phyloP scores from a whole-genome alignment of 2,113 vertebrate species.

The Steatornis caripensis region DNA sequence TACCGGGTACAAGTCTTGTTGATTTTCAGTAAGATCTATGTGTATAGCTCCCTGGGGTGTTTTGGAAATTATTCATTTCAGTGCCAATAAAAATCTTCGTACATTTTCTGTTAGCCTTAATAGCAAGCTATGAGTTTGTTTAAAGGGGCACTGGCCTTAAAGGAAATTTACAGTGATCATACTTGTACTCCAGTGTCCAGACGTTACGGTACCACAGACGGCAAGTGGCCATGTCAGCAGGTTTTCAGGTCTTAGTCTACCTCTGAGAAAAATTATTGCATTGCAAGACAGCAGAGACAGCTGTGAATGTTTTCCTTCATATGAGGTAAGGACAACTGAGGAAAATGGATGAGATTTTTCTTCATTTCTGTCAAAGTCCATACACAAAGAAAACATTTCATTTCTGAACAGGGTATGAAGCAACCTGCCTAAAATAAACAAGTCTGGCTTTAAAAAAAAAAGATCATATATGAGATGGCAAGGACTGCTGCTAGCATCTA shows the following conservation, averaged over 20 bases:
- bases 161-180: not conserved
- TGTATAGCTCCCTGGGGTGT: not conserved
- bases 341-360: constrained; percentile 60
- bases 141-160: not conserved
- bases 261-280: constrained; percentile 32
- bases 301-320: constrained; percentile 46
- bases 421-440: constrained; percentile 57
- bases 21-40: not conserved
- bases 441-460: constrained; percentile 19
- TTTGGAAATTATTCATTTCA: not conserved
- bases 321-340: constrained; percentile 60
- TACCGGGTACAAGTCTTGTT: not conserved
- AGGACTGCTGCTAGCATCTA: not conserved
- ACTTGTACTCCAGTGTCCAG: not conserved
- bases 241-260: not conserved
- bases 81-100: not conserved
- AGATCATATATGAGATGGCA: not conserved
- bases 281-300: constrained; percentile 45
- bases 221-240: constrained; percentile 27
- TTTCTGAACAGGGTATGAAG: constrained; percentile 33
- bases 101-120: not conserved
- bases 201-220: not conserved
- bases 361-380: constrained; percentile 59
- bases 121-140: not conserved
- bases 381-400: constrained; percentile 33